Conservation (phyloP, 2,113 vertebrate genomes). For the Dunckerocampus dactyliophorus region DNA sequence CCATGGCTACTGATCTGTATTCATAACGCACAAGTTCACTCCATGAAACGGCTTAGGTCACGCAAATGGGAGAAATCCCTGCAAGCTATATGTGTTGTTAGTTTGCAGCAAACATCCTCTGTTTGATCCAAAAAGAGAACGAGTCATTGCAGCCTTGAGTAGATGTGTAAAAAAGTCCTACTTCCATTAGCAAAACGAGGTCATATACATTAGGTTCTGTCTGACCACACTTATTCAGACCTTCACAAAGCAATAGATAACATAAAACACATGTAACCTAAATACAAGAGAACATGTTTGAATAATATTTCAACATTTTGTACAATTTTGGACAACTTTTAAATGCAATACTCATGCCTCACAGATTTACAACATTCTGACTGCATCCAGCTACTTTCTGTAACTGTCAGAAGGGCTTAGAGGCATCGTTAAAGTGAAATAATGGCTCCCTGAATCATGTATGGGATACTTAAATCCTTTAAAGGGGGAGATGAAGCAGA, state of each 20-base stretch:
- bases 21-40: slow-evolving; percentile 47
- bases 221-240: slow-evolving; percentile 47
- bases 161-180: slow-evolving; percentile 59
- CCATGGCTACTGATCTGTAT: slow-evolving; percentile 45
- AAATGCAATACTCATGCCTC: slow-evolving; percentile 15
- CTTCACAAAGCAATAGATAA: slow-evolving; percentile 33
- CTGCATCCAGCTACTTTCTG: slow-evolving; percentile 35
- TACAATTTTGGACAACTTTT: slow-evolving; percentile 28
- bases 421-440: slow-evolving; percentile 55
- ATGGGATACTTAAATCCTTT: slow-evolving; percentile 54
- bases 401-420: slow-evolving; percentile 33
- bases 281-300: slow-evolving; percentile 4
- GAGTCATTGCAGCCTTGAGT: slow-evolving; percentile 69
- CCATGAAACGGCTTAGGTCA: slow-evolving; percentile 51
- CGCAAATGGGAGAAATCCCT: slow-evolving; percentile 43
- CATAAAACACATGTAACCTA: slow-evolving; percentile 37
- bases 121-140: slow-evolving; percentile 54
- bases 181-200: slow-evolving; percentile 71
- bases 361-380: slow-evolving; percentile 26
- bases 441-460: slow-evolving; percentile 62
- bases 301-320: slow-evolving; percentile 14
- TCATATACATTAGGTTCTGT: slow-evolving; percentile 63
- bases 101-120: slow-evolving; percentile 22
- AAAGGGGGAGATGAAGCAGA: slow-evolving; percentile 49
- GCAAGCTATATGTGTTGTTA: slow-evolving; percentile 40